A percentile compares a stretch with the other conserved stretches of the same genome.
Conservation (phyloP, 2,888 invertebrate genomes). For the Cacoxenus indagator region DNA sequence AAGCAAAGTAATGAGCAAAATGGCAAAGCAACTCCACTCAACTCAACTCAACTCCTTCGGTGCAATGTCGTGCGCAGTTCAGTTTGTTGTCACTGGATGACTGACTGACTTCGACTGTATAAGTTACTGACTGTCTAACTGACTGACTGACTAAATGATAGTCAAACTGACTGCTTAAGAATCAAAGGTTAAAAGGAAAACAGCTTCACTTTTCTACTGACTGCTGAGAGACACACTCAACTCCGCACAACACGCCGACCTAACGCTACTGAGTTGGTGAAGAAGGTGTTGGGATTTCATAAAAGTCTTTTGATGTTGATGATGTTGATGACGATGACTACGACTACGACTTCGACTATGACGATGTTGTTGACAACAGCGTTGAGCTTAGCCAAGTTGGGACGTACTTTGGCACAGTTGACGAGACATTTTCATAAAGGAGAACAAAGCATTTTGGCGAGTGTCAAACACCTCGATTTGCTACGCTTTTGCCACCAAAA, state of each 20-base stretch:
- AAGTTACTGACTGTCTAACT: not conserved
- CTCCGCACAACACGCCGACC: not conserved
- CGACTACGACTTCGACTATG: not conserved
- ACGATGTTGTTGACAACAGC: not conserved
- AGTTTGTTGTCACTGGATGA: too few species aligned
- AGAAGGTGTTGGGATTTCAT: constrained; percentile 7
- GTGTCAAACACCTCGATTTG: constrained; percentile 4
- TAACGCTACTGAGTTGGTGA: not conserved
- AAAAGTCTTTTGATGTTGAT: constrained; percentile 15
- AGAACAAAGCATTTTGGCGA: not conserved
- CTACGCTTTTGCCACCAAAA: not conserved
- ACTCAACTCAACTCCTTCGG: not conserved
- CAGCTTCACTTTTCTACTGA: not conserved
- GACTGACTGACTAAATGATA: not conserved
- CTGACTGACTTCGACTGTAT: too few species aligned
- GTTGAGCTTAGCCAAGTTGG: constrained; percentile 5
- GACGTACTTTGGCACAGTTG: not conserved
- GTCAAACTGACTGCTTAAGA: not conserved
- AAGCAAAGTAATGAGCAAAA: constrained; percentile 17
- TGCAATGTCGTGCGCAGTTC: not conserved
- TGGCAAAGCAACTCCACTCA: not conserved
- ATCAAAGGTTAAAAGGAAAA: constrained; percentile 18
- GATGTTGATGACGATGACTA: not conserved
- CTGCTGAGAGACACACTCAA: constrained; percentile 9
- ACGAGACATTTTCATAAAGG: constrained; percentile 8